A percentile compares a stretch with the other conserved stretches of the same genome.
Evolutionary conservation across 92 coral and sea anemone species (phyloP).

Genomic region (Parazoanthus swiftii): DNA sequence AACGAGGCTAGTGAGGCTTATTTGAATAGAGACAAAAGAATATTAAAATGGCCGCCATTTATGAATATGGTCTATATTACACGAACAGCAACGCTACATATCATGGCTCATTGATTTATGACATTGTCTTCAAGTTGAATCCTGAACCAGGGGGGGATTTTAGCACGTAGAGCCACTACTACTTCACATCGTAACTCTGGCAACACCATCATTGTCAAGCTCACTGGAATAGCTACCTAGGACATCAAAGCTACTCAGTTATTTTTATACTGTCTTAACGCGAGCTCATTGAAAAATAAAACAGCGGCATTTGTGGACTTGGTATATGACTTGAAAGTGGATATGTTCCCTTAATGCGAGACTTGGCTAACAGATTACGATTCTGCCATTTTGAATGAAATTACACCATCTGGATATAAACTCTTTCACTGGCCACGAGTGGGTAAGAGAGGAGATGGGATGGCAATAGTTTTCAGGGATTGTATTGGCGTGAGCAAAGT

Average conservation of each 20-base stretch:
- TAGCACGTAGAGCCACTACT: not conserved
- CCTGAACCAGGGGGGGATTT: not conserved
- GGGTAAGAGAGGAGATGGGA: slow-evolving; percentile 47
- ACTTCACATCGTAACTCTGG: no score
- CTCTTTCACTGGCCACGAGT: slow-evolving; percentile 56
- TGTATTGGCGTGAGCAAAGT: slow-evolving; percentile 31
- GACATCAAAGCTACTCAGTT: no score
- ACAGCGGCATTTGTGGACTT: slow-evolving; percentile 57
- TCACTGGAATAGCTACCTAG: no score
- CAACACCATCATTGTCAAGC: no score
- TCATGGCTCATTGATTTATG: not conserved
- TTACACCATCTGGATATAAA: slow-evolving; percentile 51
- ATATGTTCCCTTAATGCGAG: slow-evolving; percentile 44
- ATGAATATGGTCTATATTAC: no score
- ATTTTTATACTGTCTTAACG: no score
- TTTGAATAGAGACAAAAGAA: no score
- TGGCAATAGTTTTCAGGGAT: slow-evolving; percentile 38
- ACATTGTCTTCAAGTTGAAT: slow-evolving; percentile 8
- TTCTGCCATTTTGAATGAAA: slow-evolving; percentile 52
- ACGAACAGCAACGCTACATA: not conserved
- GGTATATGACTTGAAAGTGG: slow-evolving; percentile 43
- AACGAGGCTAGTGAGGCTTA: no score
- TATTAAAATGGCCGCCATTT: no score
- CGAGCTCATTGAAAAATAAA: slow-evolving; percentile 46
- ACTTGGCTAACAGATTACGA: slow-evolving; percentile 42